phyloP scores from a whole-genome alignment of 2,113 vertebrate species.

The Catagonus wagneri region DNA sequence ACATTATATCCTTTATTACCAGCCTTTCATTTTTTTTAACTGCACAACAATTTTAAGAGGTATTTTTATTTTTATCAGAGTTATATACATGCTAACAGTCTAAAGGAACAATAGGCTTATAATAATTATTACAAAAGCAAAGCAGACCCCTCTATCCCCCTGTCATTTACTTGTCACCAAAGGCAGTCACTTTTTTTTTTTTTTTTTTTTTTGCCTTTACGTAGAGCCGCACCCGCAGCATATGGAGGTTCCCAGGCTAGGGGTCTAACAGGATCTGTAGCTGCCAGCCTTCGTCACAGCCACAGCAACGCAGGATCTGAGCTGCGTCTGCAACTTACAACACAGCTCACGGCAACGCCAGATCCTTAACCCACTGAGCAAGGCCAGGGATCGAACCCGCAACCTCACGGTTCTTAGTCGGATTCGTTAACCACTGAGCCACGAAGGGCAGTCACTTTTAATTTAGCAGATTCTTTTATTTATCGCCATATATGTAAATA shows the following conservation, averaged over 20 bases:
- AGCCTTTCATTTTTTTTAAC: slow-evolving; percentile 10
- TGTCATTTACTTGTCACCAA: not conserved
- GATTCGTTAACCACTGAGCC: too few relatives aligned
- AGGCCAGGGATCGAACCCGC: too few relatives aligned
- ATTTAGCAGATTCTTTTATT: not conserved
- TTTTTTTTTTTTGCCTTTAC: too few relatives aligned
- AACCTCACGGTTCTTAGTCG: too few relatives aligned
- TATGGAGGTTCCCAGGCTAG: too few relatives aligned
- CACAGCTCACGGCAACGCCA: too few relatives aligned
- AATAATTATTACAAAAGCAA: slow-evolving; percentile 46
- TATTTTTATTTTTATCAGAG: not conserved
- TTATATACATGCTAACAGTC: not conserved
- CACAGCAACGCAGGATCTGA: too few relatives aligned
- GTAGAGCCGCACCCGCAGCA: too few relatives aligned
- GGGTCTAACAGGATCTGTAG: too few relatives aligned
- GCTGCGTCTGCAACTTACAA: too few relatives aligned
- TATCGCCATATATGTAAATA: not conserved
- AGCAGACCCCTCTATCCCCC: not conserved
- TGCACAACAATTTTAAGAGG: not conserved
- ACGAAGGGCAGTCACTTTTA: not conserved
- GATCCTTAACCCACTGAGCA: too few relatives aligned
- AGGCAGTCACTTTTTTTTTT: slow-evolving; percentile 15
- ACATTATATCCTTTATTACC: slow-evolving; percentile 28
- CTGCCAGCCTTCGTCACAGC: too few relatives aligned
- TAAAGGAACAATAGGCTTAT: not conserved